Percentiles rank a stretch among this genome's conserved stretches.
Conservation (phyloP, 2,888 invertebrate species). For the Kuschelorhynchus macadamiae region DNA sequence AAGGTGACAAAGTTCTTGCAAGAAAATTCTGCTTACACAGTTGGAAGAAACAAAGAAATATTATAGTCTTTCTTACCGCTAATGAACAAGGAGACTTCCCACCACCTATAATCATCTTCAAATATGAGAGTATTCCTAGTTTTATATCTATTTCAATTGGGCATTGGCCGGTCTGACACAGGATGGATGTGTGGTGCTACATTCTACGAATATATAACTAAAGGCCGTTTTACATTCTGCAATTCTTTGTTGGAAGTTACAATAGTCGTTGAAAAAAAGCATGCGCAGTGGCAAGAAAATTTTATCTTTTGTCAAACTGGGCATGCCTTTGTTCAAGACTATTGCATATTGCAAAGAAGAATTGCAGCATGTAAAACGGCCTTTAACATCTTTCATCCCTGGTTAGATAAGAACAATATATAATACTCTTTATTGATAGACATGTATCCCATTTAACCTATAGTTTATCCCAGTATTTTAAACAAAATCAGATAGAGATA, state of each 20-base stretch:
- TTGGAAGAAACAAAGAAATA: constrained; percentile 41
- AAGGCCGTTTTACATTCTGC: too few relatives aligned
- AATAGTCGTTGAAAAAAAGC: too few relatives aligned
- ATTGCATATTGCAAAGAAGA: too few relatives aligned
- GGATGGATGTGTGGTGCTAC: constrained; percentile 12
- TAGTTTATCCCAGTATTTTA: constrained; percentile 13
- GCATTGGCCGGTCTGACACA: constrained; percentile 5
- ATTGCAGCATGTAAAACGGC: too few relatives aligned
- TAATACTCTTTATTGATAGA: not conserved
- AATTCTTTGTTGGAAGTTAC: constrained; percentile 32
- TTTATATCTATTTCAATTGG: constrained; percentile 8
- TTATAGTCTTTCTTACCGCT: constrained; percentile 31
- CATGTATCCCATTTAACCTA: constrained; percentile 8
- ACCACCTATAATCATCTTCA: constrained; percentile 18
- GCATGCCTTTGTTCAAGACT: too few relatives aligned
- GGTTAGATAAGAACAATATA: not conserved
- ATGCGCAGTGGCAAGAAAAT: not conserved
- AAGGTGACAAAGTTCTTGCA: too few relatives aligned
- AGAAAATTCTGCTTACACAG: constrained; percentile 19
- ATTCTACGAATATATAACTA: not conserved
- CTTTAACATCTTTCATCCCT: constrained; percentile 3
- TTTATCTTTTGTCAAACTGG: too few relatives aligned
- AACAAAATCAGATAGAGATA: constrained; percentile 41
- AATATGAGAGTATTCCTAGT: constrained; percentile 3
- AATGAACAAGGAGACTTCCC: constrained; percentile 17